These are phyloP conservation scores for Callochromis pleurospilus DNA, from an alignment of 2,113 vertebrate species.

Conservation along the genomic window DNA sequence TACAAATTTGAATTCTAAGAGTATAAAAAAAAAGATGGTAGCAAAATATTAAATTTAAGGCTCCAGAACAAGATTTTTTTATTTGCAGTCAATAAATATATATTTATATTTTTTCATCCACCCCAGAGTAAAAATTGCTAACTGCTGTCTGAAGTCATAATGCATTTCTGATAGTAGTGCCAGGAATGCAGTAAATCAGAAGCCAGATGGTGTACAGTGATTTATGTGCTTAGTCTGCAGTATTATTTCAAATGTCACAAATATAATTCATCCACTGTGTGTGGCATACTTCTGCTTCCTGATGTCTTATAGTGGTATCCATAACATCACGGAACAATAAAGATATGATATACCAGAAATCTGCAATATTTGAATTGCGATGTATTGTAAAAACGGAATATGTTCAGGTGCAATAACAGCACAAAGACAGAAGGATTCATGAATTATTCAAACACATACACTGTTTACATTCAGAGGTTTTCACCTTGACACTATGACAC, in stretches of 20 bases:
- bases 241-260: background rate
- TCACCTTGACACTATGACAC: background rate
- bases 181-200: background rate
- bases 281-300: background rate
- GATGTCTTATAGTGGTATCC: background rate
- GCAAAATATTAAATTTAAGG: background rate
- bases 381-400: background rate
- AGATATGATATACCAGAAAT: background rate
- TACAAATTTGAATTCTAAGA: background rate
- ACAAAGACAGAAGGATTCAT: background rate
- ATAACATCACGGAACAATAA: background rate
- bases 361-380: background rate
- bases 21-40: fast-evolving
- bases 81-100: background rate
- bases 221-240: background rate
- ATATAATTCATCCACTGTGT: background rate
- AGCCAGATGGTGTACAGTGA: background rate
- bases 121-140: background rate
- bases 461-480: slow-evolving; percentile 2
- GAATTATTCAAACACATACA: slow-evolving; percentile 15
- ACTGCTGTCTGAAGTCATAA: background rate
- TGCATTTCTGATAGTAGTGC: background rate
- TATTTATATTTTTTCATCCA: background rate
- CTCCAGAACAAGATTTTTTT: background rate
- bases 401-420: background rate